A percentile compares a stretch with the other conserved stretches of the same genome.
phyloP scores from a whole-genome alignment of 2,113 vertebrate species.

The Nesogale talazaci region DNA sequence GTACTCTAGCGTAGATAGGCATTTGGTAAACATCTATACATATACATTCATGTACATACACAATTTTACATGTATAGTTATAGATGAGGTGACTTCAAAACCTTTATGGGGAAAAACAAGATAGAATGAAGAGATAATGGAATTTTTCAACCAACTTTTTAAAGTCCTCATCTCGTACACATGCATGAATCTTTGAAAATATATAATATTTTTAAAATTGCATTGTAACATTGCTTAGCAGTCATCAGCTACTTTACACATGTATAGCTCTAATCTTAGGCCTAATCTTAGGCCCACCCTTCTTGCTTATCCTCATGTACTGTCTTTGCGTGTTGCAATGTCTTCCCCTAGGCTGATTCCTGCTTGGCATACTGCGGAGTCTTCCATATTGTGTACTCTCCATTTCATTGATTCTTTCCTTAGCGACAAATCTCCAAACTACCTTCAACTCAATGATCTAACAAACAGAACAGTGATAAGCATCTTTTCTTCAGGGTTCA shows the following conservation, averaged over 20 bases:
- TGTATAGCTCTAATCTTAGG: background rate
- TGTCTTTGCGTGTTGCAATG: background rate
- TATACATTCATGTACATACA: background rate
- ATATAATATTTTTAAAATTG: too few species aligned
- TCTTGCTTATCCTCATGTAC: background rate
- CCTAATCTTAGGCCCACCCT: too few species aligned
- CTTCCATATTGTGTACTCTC: background rate
- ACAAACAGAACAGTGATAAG: background rate
- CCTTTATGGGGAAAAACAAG: too few species aligned
- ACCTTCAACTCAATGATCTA: background rate
- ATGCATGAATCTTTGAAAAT: too few species aligned
- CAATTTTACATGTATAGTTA: background rate
- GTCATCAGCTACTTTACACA: background rate
- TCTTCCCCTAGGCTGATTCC: background rate
- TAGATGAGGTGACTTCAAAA: too few species aligned
- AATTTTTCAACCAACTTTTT: too few species aligned
- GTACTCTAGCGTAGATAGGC: background rate
- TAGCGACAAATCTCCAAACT: background rate
- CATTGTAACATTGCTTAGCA: background rate
- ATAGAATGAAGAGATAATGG: too few species aligned
- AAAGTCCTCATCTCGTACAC: too few species aligned
- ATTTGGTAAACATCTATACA: too few species aligned
- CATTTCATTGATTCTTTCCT: background rate
- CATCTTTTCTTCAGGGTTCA: background rate
- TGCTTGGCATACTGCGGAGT: background rate